Evolutionary conservation across 92 coral and sea anemone species (phyloP).

Genomic region (Isaurus tuberculatus): DNA sequence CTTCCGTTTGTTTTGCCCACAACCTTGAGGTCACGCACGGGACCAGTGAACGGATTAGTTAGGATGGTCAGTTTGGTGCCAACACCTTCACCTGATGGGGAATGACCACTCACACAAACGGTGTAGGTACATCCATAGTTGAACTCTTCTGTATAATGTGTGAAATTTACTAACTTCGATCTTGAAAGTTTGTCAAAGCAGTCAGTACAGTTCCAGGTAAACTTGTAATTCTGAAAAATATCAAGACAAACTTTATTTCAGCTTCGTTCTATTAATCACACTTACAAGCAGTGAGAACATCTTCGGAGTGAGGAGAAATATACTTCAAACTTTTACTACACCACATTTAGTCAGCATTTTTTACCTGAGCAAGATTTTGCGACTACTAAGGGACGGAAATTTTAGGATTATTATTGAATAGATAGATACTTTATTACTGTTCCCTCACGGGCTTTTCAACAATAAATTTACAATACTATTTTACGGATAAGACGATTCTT

Average conservation of each 20-base stretch:
- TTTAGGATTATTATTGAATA: no score
- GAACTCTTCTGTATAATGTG: background rate
- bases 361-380: no score
- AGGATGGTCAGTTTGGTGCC: background rate
- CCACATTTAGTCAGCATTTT: no score
- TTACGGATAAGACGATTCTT: no score
- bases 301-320: no score
- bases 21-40: slow-evolving; percentile 5
- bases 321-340: no score
- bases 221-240: slow-evolving; percentile 22
- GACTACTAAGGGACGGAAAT: no score
- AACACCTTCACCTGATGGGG: slow-evolving; percentile 15
- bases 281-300: no score
- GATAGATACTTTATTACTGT: no score
- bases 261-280: background rate
- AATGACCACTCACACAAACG: slow-evolving; percentile 26
- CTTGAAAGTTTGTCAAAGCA: background rate
- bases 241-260: background rate
- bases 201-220: slow-evolving; percentile 35
- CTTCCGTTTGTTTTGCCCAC: background rate
- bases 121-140: slow-evolving; percentile 17
- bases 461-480: no score
- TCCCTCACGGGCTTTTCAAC: no score
- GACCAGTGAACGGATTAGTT: slow-evolving; percentile 37
- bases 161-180: background rate